A percentile compares a stretch with the other conserved stretches of the same genome.
phyloP scores from a whole-genome alignment of 2,797 vertebrate species.

The Girardinus metallicus region DNA sequence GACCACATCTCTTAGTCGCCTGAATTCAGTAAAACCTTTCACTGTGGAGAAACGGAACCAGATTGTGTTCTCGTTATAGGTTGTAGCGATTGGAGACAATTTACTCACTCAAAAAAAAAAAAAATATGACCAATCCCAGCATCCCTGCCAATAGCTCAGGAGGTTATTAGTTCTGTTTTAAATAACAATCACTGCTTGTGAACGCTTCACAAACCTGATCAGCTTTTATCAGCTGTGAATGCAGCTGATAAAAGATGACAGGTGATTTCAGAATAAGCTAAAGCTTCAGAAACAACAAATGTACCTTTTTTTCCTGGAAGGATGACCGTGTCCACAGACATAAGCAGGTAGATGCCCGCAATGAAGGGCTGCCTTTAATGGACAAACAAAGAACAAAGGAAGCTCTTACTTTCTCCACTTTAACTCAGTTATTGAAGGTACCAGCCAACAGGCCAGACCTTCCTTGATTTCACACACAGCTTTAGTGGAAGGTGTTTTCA shows the following conservation, averaged over 20 bases:
- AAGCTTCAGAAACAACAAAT: neutral
- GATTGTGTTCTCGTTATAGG: neutral
- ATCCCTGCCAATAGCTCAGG: neutral
- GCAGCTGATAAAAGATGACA: neutral
- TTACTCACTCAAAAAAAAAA: neutral
- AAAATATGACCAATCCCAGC: neutral
- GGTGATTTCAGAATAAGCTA: neutral
- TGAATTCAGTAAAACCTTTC: neutral
- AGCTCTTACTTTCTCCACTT: neutral
- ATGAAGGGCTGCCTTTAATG: conserved; percentile 90
- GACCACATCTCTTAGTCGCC: neutral
- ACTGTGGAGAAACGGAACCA: neutral
- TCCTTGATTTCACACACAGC: neutral
- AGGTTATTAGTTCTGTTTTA: neutral
- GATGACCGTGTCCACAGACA: conserved; percentile 92
- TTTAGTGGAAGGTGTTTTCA: neutral
- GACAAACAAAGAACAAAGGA: conserved; percentile 18
- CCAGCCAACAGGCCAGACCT: neutral
- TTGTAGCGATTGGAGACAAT: neutral
- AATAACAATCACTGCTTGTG: neutral
- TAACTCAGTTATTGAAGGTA: neutral
- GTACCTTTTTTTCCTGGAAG: conserved; percentile 90
- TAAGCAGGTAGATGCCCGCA: conserved; percentile 96
- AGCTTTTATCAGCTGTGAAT: neutral
- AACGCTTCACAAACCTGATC: neutral